Evolutionary conservation across 30 jellyfish, hydroid and myxozoan species (phyloP).

Genomic region (Nemopilema nomurai): DNA sequence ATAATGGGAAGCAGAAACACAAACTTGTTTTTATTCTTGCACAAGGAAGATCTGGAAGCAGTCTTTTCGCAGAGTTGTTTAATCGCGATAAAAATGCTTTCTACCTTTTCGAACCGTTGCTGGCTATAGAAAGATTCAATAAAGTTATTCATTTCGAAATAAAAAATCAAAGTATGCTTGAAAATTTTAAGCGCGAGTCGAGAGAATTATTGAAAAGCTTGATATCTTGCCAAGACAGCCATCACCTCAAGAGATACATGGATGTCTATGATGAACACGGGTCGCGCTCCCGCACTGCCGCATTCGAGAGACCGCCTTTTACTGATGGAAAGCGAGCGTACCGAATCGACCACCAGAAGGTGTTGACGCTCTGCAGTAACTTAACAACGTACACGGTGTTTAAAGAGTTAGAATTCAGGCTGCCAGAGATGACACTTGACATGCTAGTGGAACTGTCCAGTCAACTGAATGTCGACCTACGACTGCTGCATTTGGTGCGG

Average conservation of each 20-base stretch:
- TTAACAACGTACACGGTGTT: conserved; percentile 40
- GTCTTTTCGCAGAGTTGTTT: conserved; percentile 49
- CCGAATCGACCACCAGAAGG: conserved; percentile 12
- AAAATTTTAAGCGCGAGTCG: conserved; percentile 27
- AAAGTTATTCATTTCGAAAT: conserved; percentile 19
- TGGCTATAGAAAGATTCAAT: conserved; percentile 25
- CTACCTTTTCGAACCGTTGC: conserved; percentile 59
- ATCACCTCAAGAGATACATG: conserved; percentile 11
- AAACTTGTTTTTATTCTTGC: conserved; percentile 44
- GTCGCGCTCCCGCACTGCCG: conserved; percentile 37
- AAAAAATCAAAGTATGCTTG: neutral
- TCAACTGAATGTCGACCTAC: conserved; percentile 5
- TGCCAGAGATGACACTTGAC: conserved; percentile 33
- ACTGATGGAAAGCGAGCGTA: conserved; percentile 16
- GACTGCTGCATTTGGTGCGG: conserved; percentile 55
- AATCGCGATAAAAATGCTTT: conserved; percentile 54
- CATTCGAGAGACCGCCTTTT: conserved; percentile 48
- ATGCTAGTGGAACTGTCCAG: conserved; percentile 22
- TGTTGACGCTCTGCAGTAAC: conserved; percentile 25
- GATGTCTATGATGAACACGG: conserved; percentile 45
- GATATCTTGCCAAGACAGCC: conserved; percentile 12
- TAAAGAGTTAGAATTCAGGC: conserved; percentile 62
- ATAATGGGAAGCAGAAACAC: conserved; percentile 1
- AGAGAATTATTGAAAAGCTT: conserved; percentile 26
- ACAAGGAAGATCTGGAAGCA: conserved; percentile 75